phyloP scores from a whole-genome alignment of 2,113 vertebrate species.

The Bambusicola thoracicus region DNA sequence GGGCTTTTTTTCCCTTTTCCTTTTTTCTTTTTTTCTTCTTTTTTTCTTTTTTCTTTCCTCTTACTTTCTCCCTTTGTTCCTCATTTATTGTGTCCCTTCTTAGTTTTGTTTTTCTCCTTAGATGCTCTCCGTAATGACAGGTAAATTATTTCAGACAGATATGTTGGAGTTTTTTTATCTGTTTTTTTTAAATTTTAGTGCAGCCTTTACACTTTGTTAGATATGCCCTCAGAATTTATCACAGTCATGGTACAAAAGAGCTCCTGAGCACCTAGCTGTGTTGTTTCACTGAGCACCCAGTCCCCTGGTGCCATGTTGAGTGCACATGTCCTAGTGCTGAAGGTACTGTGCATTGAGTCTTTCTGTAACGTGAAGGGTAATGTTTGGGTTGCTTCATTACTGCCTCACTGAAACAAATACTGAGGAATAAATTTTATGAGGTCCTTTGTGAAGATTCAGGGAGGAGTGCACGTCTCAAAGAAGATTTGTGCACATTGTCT shows the following conservation, averaged over 20 bases:
- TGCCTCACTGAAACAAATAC: background rate
- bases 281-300: background rate
- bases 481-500: fast-evolving
- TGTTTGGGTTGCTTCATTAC: background rate
- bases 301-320: background rate
- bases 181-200: background rate
- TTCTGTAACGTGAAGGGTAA: background rate
- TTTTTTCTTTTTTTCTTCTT: background rate
- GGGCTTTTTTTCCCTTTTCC: background rate
- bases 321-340: fast-evolving
- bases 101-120: background rate
- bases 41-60: background rate
- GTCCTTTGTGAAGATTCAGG: background rate
- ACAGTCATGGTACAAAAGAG: background rate
- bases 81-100: background rate
- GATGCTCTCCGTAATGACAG: background rate
- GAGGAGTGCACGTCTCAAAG: background rate
- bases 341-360: too few relatives aligned
- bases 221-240: background rate
- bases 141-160: background rate
- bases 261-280: background rate
- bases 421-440: background rate
- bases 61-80: background rate
- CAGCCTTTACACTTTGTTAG: background rate
- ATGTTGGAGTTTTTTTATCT: background rate